Percentiles rank a stretch among this genome's conserved stretches.
These are phyloP conservation scores for Ariopsis seemanni DNA, from an alignment of 2,113 vertebrate species.

Conservation along the genomic window DNA sequence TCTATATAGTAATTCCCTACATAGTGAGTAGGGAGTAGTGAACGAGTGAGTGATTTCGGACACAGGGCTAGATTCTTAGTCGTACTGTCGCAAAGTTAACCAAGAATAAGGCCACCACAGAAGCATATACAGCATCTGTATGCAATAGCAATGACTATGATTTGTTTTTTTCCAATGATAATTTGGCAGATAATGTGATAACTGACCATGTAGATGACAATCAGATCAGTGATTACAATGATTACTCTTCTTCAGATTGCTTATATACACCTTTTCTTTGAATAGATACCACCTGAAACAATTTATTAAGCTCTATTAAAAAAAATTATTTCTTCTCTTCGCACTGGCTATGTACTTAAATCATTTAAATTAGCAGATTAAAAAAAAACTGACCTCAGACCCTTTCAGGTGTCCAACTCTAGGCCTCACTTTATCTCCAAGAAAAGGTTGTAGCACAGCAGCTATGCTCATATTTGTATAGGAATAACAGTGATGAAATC, in stretches of 20 bases:
- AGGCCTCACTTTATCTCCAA: neutral
- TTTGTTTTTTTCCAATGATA: neutral
- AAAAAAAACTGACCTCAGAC: no score
- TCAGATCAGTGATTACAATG: neutral
- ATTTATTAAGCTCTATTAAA: neutral
- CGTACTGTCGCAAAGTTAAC: no score
- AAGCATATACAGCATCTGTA: neutral
- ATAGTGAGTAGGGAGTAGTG: no score
- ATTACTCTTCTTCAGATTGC: neutral
- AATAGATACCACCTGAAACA: neutral
- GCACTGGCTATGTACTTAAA: neutral
- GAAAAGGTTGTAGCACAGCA: no score
- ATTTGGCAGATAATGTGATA: neutral
- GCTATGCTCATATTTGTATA: no score
- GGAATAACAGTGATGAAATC: neutral
- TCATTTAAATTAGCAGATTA: neutral
- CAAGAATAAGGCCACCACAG: no score
- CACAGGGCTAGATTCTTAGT: no score
- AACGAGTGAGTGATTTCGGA: no score
- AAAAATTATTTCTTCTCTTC: neutral
- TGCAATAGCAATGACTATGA: neutral
- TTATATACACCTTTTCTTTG: neutral
- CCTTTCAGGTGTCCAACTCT: no score
- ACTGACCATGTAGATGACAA: neutral
- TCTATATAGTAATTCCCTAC: no score